Evolutionary conservation across 2,888 invertebrate genomes (phyloP), one percentile per base, ranked within the genome.

Genomic region (Andrena praecox): DNA sequence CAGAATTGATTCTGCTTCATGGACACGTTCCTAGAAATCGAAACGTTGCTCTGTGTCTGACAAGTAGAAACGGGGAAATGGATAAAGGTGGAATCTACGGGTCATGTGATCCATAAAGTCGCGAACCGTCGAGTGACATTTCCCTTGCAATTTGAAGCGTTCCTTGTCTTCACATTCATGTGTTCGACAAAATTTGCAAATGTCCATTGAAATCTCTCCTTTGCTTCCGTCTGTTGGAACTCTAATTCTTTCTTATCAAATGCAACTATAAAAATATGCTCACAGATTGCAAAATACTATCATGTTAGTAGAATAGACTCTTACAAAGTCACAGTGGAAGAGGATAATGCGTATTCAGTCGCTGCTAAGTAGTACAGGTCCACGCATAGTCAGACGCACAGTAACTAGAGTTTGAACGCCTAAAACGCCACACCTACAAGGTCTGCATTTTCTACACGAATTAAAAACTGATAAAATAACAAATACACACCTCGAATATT

Each of bases 1-100:
- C 50, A 54, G 42, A 24, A 50, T 77, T 77, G 59, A 70, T 64
- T 77, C 29, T 20, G 27, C 50, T 8, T 35, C 60, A 31, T 3
- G 24, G 7, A 59, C 31, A 6, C 24, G 16, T 16, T 50, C 7
- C 12, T 16, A 16, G 60, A 79, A 71, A n/a, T 63, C n/a, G 24
- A 48, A 60, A 4, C 12, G 27, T n/a, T 59, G 69, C 69, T 42
- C 42, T 85, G 72, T 63, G 8, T 16, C 35, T 24, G 62, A 24
- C 16, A 12, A 52, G 24, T 29, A 7, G n/a, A 59, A 42, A 8
- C 33, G 8, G 20, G 29, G 12, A 42, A 35, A 6, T 1, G 24
- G 8, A n/a, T 24, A 24, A n/a, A 60, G 59, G 27, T 10, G 29
- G 1, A 7, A 29, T 24, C 42, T 42, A 42, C 42, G 35, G 16